These are phyloP conservation scores for Rhopalosiphum padi DNA, from an alignment of 1,140 invertebrate genomes.

Conservation along the genomic window DNA sequence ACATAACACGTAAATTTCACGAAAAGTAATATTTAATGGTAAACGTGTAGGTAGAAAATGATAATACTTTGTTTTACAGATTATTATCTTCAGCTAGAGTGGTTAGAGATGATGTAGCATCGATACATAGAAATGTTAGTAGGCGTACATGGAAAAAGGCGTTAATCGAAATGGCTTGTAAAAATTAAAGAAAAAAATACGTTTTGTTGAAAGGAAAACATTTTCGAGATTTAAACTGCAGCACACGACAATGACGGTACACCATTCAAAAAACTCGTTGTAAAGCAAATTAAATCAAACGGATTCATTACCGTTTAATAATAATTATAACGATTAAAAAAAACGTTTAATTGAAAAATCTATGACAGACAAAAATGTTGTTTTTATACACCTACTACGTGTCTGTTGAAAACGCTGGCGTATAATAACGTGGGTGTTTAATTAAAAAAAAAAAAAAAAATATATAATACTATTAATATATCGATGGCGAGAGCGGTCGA, in stretches of 20 bases:
- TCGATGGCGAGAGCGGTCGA: background rate
- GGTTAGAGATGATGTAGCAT: background rate
- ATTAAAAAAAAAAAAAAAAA: conserved; percentile 21
- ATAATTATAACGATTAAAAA: background rate
- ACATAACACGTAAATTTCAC: background rate
- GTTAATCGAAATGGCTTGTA: background rate
- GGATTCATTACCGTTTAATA: background rate
- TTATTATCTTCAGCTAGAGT: background rate
- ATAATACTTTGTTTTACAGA: background rate
- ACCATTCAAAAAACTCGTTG: background rate
- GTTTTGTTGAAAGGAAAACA: too few relatives aligned
- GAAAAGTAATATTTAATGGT: background rate
- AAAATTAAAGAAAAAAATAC: background rate
- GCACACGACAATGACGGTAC: too few relatives aligned
- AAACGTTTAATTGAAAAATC: background rate
- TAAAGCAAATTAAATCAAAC: background rate
- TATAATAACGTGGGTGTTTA: background rate
- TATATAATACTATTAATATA: background rate
- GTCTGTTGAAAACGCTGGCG: background rate
- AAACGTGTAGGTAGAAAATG: background rate
- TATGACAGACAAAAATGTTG: background rate
- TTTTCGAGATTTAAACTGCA: background rate
- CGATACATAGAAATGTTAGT: background rate
- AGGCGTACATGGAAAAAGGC: too few relatives aligned
- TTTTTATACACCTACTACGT: background rate